Conservation (phyloP, 2,113 vertebrate species). For the Coracopsis vasa region DNA sequence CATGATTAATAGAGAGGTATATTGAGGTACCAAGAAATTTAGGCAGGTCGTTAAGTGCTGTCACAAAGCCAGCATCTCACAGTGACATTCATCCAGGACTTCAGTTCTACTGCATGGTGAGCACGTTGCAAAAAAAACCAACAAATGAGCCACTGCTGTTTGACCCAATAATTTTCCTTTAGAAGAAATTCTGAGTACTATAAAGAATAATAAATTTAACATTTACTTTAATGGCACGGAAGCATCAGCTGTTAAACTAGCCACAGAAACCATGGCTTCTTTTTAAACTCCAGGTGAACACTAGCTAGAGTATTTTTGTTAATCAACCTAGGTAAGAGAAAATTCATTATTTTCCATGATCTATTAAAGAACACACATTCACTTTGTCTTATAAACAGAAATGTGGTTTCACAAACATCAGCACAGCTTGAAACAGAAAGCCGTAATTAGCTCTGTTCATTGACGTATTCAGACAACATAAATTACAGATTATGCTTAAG, state of each 20-base stretch:
- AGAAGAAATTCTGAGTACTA: background rate
- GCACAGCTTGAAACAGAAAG: conserved; percentile 35
- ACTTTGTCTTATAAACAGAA: background rate
- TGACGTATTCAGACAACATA: conserved; percentile 37
- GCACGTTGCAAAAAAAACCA: background rate
- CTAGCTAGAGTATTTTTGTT: background rate
- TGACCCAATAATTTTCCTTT: background rate
- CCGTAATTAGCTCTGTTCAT: background rate
- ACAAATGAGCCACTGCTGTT: background rate
- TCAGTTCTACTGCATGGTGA: background rate
- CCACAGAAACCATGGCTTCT: background rate
- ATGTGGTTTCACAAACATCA: conserved; percentile 48
- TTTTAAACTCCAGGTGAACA: background rate
- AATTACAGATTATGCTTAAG: conserved; percentile 37
- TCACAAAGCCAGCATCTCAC: background rate
- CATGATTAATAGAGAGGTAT: background rate
- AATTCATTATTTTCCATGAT: conserved; percentile 33
- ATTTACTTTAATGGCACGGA: background rate
- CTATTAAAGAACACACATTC: background rate
- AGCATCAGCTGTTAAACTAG: background rate
- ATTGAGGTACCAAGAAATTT: background rate
- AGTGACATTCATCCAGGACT: background rate
- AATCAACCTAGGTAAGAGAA: conserved; percentile 26
- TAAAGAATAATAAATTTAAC: background rate
- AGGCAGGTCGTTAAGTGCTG: background rate